A percentile compares a stretch with the other conserved stretches of the same genome.
Conservation (phyloP, 2,888 invertebrate genomes). For the Meiosimyza decipiens region DNA sequence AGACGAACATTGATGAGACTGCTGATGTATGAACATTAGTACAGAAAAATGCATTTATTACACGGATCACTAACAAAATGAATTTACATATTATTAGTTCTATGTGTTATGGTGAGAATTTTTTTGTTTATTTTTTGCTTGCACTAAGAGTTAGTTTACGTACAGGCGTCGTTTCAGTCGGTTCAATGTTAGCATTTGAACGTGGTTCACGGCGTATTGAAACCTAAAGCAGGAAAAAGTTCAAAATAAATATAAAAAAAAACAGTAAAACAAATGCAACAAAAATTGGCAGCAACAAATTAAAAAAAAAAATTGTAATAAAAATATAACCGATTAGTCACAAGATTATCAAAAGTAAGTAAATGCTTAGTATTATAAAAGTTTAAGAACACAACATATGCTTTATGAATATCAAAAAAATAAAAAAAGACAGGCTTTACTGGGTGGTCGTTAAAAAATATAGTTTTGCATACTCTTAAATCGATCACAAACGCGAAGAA, state of each 20-base stretch:
- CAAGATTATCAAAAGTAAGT: not conserved
- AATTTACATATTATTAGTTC: conserved; percentile 17
- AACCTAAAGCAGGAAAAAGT: conserved; percentile 70
- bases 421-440: too few species aligned
- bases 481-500: too few species aligned
- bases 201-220: conserved; percentile 74
- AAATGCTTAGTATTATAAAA: not conserved
- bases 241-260: conserved; percentile 51
- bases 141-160: conserved; percentile 60
- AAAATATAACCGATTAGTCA: not conserved
- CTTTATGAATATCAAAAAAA: conserved; percentile 22
- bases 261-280: conserved; percentile 54
- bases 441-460: too few species aligned
- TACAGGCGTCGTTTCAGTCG: conserved; percentile 68
- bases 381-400: conserved; percentile 1
- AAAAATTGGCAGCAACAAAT: conserved; percentile 37
- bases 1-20: too few species aligned
- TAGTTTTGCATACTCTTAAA: too few species aligned
- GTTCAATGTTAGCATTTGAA: conserved; percentile 61
- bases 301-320: conserved; percentile 31
- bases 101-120: conserved; percentile 21
- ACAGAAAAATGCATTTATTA: too few species aligned
- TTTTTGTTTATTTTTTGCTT: too few species aligned
- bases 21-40: too few species aligned
- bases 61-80: too few species aligned